These are phyloP conservation scores for Incurvaria masculella DNA, from an alignment of 2,888 invertebrate species.

Conservation along the genomic window DNA sequence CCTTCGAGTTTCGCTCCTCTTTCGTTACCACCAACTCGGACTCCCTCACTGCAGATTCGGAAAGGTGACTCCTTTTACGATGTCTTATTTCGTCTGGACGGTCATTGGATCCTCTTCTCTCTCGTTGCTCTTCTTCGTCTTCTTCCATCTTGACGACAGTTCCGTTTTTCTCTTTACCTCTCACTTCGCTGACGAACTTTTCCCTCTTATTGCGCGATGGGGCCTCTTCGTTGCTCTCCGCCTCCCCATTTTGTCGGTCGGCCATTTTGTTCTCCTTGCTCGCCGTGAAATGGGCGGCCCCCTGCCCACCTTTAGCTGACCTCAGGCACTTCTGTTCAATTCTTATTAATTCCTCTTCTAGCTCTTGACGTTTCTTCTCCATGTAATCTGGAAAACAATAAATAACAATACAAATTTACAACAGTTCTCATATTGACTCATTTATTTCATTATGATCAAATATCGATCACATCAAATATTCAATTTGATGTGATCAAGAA, in stretches of 20 bases:
- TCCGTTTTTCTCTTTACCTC: constrained; percentile 35
- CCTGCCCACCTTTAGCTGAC: constrained; percentile 10
- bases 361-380: constrained; percentile 58
- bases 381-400: constrained; percentile 63
- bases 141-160: constrained; percentile 32
- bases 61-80: no score
- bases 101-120: no score
- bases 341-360: constrained; percentile 61
- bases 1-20: neutral
- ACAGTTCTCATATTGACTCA: constrained; percentile 7
- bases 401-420: constrained; percentile 10
- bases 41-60: no score
- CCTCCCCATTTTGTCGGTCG: constrained; percentile 5
- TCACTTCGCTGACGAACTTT: constrained; percentile 42
- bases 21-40: no score
- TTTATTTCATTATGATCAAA: neutral
- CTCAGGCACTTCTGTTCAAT: constrained; percentile 57
- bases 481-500: no score
- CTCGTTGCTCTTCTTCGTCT: no score
- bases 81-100: no score
- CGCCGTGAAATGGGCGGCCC: constrained; percentile 13
- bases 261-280: constrained; percentile 36
- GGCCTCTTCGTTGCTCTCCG: constrained; percentile 12
- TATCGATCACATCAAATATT: no score
- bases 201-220: constrained; percentile 25